Evolutionary conservation across 2,888 invertebrate species (phyloP), one percentile per base, ranked within the genome.

Genomic region (Oscheius onirici): DNA sequence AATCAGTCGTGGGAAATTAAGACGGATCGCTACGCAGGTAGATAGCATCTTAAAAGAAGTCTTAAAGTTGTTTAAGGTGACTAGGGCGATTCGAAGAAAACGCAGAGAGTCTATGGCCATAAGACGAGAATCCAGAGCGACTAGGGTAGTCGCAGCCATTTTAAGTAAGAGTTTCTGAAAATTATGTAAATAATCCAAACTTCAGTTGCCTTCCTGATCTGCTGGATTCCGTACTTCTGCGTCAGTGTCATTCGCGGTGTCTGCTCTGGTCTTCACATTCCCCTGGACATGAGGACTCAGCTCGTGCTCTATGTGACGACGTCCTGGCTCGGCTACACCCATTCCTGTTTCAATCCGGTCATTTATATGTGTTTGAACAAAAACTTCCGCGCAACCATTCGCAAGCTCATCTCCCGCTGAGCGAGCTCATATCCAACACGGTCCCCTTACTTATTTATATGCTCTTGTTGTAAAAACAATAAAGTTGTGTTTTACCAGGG

Each of bases 311-410:
- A 75, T 44, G 73, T 79, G 51, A 73, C 70, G 54, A 79, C 79
- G 20, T 77, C 79, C 11, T 79, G 79, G 79, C 77, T 79, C 10
- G 79, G 84, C 24, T 83, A 83, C 69, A 75, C 80, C 28, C 83
- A 84, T 72, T 79, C 79, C 15, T 81, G 82, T 54, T 82, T 83
- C 79, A 84, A 84, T 63, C 82, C 82, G 2, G 69, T 84, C 55
- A 81, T 84, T 58, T 84, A 84, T 73, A 81, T 80, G 76, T 82
- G 81, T 67, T 76, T 84, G 43, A 83, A 83, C 69, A 78, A 80
- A 58, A 81, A 75, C 69, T 83, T 83, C 74, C 78, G 83, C 2
- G 72, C 63, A 13, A 83, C 83, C 10, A 77, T 82, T 71, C 61
- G 77, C 24, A 75, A 76, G 26, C 55, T 76, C 54, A 52, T 66